Evolutionary conservation across 2,888 invertebrate genomes (phyloP), one percentile per base, ranked within the genome.

Genomic region (Stramonita haemastoma): DNA sequence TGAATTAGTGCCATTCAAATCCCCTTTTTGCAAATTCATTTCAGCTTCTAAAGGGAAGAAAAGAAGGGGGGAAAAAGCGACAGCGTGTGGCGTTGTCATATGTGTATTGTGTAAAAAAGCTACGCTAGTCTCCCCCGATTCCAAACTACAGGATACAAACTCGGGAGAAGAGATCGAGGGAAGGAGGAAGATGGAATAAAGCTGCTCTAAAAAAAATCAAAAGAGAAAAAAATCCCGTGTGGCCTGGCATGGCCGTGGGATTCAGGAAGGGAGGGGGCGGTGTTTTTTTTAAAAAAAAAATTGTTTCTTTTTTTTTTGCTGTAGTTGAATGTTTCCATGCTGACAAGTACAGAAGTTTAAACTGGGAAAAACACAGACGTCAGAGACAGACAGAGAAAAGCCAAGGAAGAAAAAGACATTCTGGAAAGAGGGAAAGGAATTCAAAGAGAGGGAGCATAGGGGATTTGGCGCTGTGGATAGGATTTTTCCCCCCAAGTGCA

Each of bases 1-100:
- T 79, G 90, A 90, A 91, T 91, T 91, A 90, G 89, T 87, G 86
- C 91, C 36, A 91, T 91, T 91, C 89, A 91, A 85, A 70, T 60
- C 79, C n/a, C 88, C 56, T 86, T 89, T 89, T 90, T 84, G 84
- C 77, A 90, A 89, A 89, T 90, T 90, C 86, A 89, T 90, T 89
- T 87, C 85, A 87, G 85, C 87, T 84, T 83, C 83, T 79, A 36
- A 87, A 79, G 77, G 84, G 22, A 34, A 70, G 36, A 79, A 83
- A 46, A 73, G 60, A 29, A 79, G 34, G 13, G 15, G 29, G 11
- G 29, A 32, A 77, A 87, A 60, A 87, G 89, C 36, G 89, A 87
- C 77, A 89, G 90, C 17, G 90, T 86, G 89, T 87, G 87, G 60
- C 32, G 60, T 56, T 77, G 90, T 86, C 86, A 87, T 84, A 87